Evolutionary conservation across 35 echinoderm and acorn worm species (phyloP).

Genomic region (Heliocidaris erythrogramma): DNA sequence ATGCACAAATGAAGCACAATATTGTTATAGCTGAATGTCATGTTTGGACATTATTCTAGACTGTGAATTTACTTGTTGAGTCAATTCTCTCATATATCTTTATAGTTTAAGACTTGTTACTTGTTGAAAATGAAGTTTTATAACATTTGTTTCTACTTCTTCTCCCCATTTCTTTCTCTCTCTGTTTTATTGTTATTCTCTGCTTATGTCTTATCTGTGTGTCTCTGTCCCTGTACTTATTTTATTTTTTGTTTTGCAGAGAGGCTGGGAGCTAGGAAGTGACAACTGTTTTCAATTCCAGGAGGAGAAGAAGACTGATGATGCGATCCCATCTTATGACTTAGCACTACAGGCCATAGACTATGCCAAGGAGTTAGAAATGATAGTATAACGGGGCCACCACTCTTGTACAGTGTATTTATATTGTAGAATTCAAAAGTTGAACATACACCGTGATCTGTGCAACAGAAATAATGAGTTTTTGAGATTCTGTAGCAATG

Average conservation of each 20-base stretch:
- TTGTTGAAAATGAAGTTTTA: too few relatives aligned
- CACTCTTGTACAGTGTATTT: conserved; percentile 42
- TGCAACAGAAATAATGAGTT: neutral
- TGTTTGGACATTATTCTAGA: too few relatives aligned
- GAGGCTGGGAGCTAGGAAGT: conserved; percentile 70
- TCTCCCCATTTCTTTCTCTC: neutral
- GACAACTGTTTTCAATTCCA: conserved; percentile 87
- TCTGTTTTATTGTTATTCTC: neutral
- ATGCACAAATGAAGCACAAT: too few relatives aligned
- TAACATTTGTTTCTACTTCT: too few relatives aligned
- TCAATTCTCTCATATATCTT: too few relatives aligned
- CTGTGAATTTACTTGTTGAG: too few relatives aligned
- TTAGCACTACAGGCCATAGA: conserved; percentile 93
- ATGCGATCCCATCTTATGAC: conserved; percentile 84
- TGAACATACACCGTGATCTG: neutral
- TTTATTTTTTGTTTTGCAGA: conserved; percentile 47
- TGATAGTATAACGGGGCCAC: conserved; percentile 77
- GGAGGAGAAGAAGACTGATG: conserved; percentile 93
- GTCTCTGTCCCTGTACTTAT: too few relatives aligned
- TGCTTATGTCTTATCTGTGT: neutral
- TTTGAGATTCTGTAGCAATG: too few relatives aligned
- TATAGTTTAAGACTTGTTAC: too few relatives aligned
- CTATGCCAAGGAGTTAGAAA: conserved; percentile 97
- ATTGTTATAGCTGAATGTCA: too few relatives aligned
- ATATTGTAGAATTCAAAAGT: neutral